These are phyloP conservation scores for Oxyura jamaicensis DNA, from an alignment of 2,113 vertebrate genomes.

Conservation along the genomic window DNA sequence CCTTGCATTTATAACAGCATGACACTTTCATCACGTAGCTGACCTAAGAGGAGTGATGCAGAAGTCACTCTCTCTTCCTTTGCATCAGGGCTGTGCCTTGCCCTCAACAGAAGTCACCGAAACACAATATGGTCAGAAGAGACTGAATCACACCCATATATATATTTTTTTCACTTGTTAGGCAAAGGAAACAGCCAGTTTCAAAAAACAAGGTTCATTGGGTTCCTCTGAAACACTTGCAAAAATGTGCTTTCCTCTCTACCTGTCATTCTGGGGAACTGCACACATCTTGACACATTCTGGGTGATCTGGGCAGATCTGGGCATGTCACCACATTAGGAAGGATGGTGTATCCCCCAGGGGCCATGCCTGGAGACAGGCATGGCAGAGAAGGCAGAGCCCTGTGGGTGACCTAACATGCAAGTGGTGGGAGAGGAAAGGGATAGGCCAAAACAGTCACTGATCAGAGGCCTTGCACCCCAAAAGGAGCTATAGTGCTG, in stretches of 20 bases:
- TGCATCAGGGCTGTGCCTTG: neutral
- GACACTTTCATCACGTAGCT: neutral
- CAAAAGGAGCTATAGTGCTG: neutral
- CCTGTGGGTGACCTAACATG: neutral
- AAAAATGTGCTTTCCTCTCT: neutral
- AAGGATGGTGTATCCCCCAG: neutral
- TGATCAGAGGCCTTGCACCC: neutral
- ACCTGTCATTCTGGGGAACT: neutral
- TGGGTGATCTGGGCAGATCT: neutral
- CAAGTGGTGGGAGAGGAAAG: neutral
- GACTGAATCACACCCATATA: neutral
- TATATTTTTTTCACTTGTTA: neutral
- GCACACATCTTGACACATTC: neutral
- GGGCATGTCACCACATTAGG: fast-evolving
- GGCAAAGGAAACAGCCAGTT: neutral
- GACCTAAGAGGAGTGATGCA: neutral
- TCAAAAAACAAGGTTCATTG: neutral
- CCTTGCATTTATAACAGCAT: neutral
- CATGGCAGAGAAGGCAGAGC: neutral
- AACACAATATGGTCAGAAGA: neutral
- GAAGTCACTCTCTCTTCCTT: neutral
- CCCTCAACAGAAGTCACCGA: neutral
- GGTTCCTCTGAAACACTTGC: fast-evolving
- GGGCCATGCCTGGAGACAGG: neutral
- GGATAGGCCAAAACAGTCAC: neutral